phyloP scores from a whole-genome alignment of 2,888 invertebrate genomes.

The Netelia inedita region DNA sequence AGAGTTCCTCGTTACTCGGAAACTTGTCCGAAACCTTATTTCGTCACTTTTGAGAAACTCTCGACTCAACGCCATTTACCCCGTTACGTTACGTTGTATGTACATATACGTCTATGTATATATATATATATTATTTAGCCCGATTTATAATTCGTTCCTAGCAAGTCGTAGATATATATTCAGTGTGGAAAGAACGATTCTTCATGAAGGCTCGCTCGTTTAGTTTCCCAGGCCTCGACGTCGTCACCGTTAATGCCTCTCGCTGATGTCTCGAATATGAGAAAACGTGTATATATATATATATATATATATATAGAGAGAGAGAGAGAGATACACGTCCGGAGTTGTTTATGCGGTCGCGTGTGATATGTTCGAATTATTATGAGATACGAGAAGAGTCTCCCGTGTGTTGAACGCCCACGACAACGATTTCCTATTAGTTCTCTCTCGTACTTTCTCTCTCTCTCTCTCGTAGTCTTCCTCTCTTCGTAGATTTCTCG shows the following conservation, averaged over 20 bases:
- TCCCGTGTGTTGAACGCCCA: conserved; percentile 52
- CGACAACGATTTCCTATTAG: conserved; percentile 66
- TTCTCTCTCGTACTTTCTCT: conserved; percentile 34
- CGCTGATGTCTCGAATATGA: conserved; percentile 38
- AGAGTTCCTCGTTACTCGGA: conserved; percentile 21
- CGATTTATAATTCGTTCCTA: not conserved
- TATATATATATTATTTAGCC: not conserved
- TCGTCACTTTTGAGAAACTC: conserved; percentile 48
- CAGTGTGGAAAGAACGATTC: conserved; percentile 48
- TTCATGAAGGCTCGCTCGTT: conserved; percentile 39
- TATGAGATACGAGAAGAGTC: conserved; percentile 59
- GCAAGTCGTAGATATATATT: not conserved
- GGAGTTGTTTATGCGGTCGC: not conserved
- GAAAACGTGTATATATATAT: not conserved
- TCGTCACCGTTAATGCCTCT: conserved; percentile 29
- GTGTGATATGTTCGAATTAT: conserved; percentile 56
- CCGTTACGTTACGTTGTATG: not conserved
- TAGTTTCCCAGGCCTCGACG: conserved; percentile 40
- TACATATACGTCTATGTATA: not conserved
- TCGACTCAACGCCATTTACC: not conserved
- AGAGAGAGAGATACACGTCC: not conserved
- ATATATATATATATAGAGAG: not conserved
- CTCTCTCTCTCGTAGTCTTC: conserved; percentile 24
- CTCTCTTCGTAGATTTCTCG: conserved; percentile 6
- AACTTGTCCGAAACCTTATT: conserved; percentile 52